Evolutionary conservation across 2,113 vertebrate species (phyloP).

Genomic region (Eulemur macaco): DNA sequence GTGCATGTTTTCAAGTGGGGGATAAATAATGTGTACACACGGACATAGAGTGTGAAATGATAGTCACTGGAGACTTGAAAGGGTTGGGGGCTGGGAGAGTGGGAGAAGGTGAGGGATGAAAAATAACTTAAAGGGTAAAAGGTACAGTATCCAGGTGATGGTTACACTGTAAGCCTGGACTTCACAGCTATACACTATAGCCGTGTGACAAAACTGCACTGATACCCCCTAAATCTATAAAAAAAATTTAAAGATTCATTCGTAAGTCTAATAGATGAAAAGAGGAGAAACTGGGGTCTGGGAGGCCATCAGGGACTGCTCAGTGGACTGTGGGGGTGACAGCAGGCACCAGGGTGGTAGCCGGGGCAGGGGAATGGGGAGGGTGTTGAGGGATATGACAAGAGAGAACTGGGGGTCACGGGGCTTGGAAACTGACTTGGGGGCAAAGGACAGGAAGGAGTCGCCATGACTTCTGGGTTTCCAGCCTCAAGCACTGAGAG

Average conservation of each 20-base stretch:
- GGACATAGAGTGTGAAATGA: too few relatives aligned
- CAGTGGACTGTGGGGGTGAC: background rate
- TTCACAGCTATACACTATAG: too few relatives aligned
- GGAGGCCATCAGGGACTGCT: background rate
- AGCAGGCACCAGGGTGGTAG: background rate
- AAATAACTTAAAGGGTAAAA: too few relatives aligned
- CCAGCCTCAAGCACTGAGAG: background rate
- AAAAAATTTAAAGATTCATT: background rate
- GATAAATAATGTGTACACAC: too few relatives aligned
- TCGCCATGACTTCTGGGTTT: background rate
- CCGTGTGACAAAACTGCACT: too few relatives aligned
- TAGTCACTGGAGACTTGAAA: too few relatives aligned
- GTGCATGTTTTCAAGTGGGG: too few relatives aligned
- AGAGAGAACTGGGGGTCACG: background rate
- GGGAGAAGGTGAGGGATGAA: too few relatives aligned
- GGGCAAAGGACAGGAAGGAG: background rate
- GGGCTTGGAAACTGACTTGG: background rate
- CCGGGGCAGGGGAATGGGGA: background rate
- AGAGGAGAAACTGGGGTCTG: background rate
- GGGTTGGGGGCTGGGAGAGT: too few relatives aligned
- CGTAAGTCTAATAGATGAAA: background rate
- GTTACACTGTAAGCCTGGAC: too few relatives aligned
- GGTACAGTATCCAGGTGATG: too few relatives aligned
- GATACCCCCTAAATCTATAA: too few relatives aligned
- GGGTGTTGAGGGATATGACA: background rate